Conservation (phyloP, 1,140 invertebrate genomes). For the Neotoxoptera formosana region DNA sequence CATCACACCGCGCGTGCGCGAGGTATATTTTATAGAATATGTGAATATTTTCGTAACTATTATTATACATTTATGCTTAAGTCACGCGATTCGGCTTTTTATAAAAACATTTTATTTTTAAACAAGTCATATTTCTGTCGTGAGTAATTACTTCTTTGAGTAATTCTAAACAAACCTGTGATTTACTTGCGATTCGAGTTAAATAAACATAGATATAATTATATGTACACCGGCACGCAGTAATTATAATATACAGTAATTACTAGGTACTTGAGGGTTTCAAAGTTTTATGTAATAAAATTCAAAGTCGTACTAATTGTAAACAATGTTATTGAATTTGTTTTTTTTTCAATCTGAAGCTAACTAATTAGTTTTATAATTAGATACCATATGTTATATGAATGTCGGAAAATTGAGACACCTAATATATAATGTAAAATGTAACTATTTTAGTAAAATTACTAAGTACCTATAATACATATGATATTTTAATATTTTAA, state of each 20-base stretch:
- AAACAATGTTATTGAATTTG: not conserved
- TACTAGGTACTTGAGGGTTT: not conserved
- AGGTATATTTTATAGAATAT: not conserved
- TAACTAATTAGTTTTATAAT: not conserved
- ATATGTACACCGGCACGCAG: not conserved
- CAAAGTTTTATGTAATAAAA: not conserved
- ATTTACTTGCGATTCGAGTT: not conserved
- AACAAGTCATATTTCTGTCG: not conserved
- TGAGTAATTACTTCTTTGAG: not conserved
- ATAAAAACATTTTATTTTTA: not conserved
- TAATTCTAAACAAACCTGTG: not conserved
- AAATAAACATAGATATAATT: not conserved
- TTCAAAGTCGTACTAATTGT: not conserved
- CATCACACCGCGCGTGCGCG: not conserved
- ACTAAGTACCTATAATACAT: not conserved
- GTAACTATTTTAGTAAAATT: not conserved
- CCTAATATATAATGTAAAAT: not conserved
- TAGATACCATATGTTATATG: not conserved
- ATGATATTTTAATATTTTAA: too few relatives aligned
- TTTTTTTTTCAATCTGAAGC: not conserved
- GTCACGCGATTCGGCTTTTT: constrained; percentile 28
- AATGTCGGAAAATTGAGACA: not conserved
- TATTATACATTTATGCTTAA: not conserved
- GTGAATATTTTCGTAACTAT: not conserved
- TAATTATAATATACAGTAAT: not conserved